Conservation (phyloP, 2,797 vertebrate genomes). For the Smutsia temminckii region DNA sequence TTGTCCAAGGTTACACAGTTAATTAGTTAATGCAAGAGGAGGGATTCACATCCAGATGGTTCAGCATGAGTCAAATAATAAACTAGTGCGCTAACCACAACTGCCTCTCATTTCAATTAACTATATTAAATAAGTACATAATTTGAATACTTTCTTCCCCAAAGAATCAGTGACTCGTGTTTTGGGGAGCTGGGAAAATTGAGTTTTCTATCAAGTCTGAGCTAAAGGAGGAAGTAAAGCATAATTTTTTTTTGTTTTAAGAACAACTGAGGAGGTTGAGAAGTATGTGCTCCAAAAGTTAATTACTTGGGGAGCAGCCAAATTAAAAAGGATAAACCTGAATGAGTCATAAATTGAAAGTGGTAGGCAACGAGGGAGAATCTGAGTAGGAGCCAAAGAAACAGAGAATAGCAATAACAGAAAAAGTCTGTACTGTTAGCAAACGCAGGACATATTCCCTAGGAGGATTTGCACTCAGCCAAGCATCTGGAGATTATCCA, state of each 20-base stretch:
- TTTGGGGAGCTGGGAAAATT: not conserved
- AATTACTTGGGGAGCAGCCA: slow-evolving; percentile 56
- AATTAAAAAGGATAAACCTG: slow-evolving; percentile 53
- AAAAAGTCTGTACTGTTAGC: not conserved
- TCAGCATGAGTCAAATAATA: not conserved
- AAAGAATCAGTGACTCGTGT: not conserved
- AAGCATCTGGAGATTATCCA: not conserved
- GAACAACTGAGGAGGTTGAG: not conserved
- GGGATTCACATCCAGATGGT: not conserved
- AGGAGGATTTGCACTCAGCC: not conserved
- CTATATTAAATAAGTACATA: not conserved
- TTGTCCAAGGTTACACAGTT: not conserved
- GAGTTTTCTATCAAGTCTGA: not conserved
- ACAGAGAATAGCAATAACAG: not conserved
- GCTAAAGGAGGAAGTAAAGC: not conserved
- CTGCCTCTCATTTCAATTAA: not conserved
- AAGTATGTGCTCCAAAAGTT: not conserved
- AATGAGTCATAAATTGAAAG: slow-evolving; percentile 47
- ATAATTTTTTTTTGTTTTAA: not conserved
- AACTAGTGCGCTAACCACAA: not conserved
- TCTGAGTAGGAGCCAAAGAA: slow-evolving; percentile 13
- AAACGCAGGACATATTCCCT: not conserved
- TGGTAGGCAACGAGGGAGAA: not conserved
- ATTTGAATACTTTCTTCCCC: not conserved
- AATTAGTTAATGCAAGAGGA: slow-evolving; percentile 10